A percentile compares a stretch with the other conserved stretches of the same genome.
These are phyloP conservation scores for Porites lobata DNA, from an alignment of 92 coral and sea anemone genomes.

Conservation along the genomic window DNA sequence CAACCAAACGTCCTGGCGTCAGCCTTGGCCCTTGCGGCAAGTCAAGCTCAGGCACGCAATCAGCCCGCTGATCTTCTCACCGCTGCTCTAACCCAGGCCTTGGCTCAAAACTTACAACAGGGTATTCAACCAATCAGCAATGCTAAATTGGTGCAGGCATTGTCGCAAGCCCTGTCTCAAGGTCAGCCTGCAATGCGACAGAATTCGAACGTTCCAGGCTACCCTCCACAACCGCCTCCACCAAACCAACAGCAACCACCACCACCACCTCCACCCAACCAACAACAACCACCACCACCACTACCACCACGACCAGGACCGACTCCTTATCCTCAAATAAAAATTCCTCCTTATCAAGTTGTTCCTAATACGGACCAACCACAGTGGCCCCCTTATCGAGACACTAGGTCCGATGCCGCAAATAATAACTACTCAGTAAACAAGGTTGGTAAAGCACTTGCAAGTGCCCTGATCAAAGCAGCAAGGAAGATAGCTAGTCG, in stretches of 20 bases:
- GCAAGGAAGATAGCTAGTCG: constrained; percentile 41
- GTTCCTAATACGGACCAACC: constrained; percentile 19
- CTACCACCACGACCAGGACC: constrained; percentile 11
- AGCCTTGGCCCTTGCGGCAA: constrained; percentile 37
- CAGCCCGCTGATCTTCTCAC: constrained; percentile 54
- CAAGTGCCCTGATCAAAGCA: constrained; percentile 46
- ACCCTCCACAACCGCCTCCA: constrained; percentile 5
- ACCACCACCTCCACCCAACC: constrained; percentile 1
- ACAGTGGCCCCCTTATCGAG: constrained; percentile 13
- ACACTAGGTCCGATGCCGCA: constrained; percentile 17
- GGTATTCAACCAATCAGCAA: constrained; percentile 41
- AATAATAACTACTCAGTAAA: constrained; percentile 23
- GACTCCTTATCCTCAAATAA: constrained; percentile 3
- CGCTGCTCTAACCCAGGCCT: constrained; percentile 50
- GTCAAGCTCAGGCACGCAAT: constrained; percentile 44
- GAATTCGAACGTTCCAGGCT: neutral
- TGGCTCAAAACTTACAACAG: constrained; percentile 48
- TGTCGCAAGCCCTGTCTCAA: constrained; percentile 47
- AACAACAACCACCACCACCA: constrained; percentile 6
- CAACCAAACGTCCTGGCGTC: constrained; percentile 46
- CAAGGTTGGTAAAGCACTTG: constrained; percentile 49
- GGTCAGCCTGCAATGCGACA: neutral
- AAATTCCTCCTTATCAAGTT: constrained; percentile 16
- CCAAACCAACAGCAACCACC: neutral
- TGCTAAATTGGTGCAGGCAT: constrained; percentile 33